Evolutionary conservation across 2,113 vertebrate genomes (phyloP), one percentile per base, ranked within the genome.

Genomic region (Elanoides forficatus): DNA sequence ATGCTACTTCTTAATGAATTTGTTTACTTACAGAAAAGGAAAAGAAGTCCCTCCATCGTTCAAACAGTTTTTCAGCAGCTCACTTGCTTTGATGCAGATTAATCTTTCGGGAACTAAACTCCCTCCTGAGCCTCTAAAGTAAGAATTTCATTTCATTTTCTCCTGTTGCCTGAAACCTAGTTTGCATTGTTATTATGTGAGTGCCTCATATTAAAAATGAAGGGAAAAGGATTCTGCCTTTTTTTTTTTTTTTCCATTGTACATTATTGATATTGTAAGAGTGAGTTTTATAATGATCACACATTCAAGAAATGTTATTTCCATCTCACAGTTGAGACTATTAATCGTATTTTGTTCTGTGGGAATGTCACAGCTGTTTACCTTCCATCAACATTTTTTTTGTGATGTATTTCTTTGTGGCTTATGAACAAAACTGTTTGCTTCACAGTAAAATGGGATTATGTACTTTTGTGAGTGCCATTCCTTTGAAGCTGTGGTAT

Each of bases 41-140:
- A 99, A 99, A 98, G 99, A 99, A 86, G 98, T 99, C 6, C 99
- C 99, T 58, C 99, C 98, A 1, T 99, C 99, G 17, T 99, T 99
- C 96, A 99, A 99, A 97, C 99, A 99, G 96, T 99, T 99, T 98
- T 99, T 99, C 97, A 99, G 99, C 98, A 99, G 99, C 66, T 99
- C 99, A 32, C 90, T 99, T 97, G 98, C 98, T 94, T 98, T 99
- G 97, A 98, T 96, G 94, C 98, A 98, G 93, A 98, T 99, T 98
- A 99, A 98, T 91, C 97, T 99, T 96, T 99, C 99, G 9, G 99
- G 99, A 97, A 99, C 99, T 82, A 99, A 99, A 97, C 98, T 99
- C 71, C 98, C 99, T 32, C 98, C 99, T 29, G 99, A 99, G 91
- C 99, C 99, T 85, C 97, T 99, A 74, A 99, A 99, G 99, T 99